Base-by-base conservation (phyloP, 2,797 vertebrate genomes). In the Margarornis squamiger region DNA sequence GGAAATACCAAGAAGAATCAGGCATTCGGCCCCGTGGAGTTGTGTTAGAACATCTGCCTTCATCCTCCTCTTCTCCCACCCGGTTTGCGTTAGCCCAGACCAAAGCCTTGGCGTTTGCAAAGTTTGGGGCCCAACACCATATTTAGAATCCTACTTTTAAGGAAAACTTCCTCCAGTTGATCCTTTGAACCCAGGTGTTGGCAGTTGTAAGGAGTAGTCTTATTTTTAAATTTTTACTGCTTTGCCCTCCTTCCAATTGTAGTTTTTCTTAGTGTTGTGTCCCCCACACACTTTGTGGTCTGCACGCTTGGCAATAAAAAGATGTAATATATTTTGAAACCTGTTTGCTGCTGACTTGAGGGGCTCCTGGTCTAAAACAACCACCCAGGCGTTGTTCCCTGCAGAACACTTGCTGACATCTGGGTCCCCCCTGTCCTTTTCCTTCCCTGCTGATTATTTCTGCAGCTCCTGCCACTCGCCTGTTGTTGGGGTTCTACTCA, bases 311-410 rank as follows among this genome's bases (percentile, higher is more conserved):
- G 96, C 97, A 97, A 97, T 97, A 98, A 97, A 97, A 97, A 97
- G 97, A 97, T 98, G 97, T 98, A 98, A 98, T 98, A 97, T 98
- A 97, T 98, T 98, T 98, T 98, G 97, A 98, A 98, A 97, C 92
- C 90, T 2, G 70, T 98, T 97, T 97, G 96, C 97, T 97, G 97
- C 96, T 97, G 93, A 97, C 62, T 23, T 93, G 95, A 96, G 95
- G 92, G 81, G 91, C 93, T 95, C 87, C 66, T 63, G 74, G 62
- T 88, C 36, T 66, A 48, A 57, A 77, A 57, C 27, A 78, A 22
- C 74, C 66, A 29, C 59, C 45, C 49, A 61, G 54, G 48, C 2
- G 0, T 54, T 77, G 77, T 63, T 91, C 57, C 84, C 61, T 2
- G 3, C 63, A 38, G 62, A 46, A 58, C 15, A 18, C 77, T 81